Percentiles rank a stretch among this genome's conserved stretches.
Conservation (phyloP, 35 echinoderm and acorn worm species). For the Ophiothrix spiculata region DNA sequence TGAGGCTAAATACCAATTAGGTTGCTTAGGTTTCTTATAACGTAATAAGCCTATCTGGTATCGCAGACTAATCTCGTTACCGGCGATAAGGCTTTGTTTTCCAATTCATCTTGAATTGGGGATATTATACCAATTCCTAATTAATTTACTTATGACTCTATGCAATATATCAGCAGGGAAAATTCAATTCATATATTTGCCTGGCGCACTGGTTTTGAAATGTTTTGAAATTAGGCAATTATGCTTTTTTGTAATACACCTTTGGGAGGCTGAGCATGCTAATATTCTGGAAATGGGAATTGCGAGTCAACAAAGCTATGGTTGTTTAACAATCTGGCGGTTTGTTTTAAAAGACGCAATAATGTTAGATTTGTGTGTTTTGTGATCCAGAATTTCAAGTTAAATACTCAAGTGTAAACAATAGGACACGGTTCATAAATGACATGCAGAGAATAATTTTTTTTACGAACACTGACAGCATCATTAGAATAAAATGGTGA, state of each 20-base stretch:
- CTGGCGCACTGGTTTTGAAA: background rate
- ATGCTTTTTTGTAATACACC: background rate
- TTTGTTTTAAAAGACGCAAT: background rate
- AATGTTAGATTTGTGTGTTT: too few relatives aligned
- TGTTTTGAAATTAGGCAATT: background rate
- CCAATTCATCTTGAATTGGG: background rate
- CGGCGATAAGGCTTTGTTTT: background rate
- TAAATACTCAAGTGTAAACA: too few relatives aligned
- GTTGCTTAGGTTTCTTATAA: background rate
- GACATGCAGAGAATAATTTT: too few relatives aligned
- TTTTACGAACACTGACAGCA: too few relatives aligned
- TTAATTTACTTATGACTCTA: background rate
- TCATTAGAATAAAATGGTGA: too few relatives aligned
- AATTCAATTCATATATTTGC: background rate
- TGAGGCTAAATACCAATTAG: slow-evolving; percentile 10
- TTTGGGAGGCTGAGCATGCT: background rate
- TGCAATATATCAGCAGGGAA: background rate
- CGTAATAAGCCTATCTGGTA: slow-evolving; percentile 3
- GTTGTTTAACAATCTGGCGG: background rate
- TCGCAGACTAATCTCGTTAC: background rate
- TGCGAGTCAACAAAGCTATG: background rate
- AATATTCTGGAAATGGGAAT: background rate
- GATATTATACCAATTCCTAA: background rate
- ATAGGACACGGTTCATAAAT: too few relatives aligned
- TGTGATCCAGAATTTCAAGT: too few relatives aligned